Base-by-base conservation (phyloP, 2,797 vertebrate species). In the Lateolabrax maculatus region DNA sequence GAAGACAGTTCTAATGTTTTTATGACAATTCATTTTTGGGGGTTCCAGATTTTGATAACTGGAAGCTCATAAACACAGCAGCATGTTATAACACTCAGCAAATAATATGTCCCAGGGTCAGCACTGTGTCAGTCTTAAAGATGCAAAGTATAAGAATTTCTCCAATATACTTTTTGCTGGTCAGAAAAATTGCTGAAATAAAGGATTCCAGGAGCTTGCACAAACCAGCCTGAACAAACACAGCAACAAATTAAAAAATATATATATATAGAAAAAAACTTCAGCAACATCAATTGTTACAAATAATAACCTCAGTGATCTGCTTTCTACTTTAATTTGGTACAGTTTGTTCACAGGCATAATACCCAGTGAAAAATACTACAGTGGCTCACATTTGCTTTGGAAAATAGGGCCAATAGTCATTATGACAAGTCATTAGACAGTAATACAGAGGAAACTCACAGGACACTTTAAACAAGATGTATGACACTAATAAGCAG, bases 371-470 rank as follows among this genome's bases (percentile, higher is more conserved):
- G 19, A 67, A 55, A 60, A 75, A 62, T 39, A 44, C 13, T 51
- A 77, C 71, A 75, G 64, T 51, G 41, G 75, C 71, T 81, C 76
- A 80, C 75, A 81, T 81, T 79, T 87, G 80, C 60, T 10, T 2
- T 44, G 65, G 53, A 77, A 83, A 87, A 80, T 19, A 86, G 43
- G 65, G 72, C 67, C 75, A 82, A 48, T 61, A 80, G 79, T 84
- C 62, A 86, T 88, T 82, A 85, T 84, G 76, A 79, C 75, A 76
- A 85, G 41, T 68, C 74, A 81, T 86, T 81, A 84, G 57, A 84
- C 79, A 87, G 57, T 70, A 34, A 77, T 70, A 52, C 34, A 29
- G 49, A 48, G 52, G 55, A 81, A 75, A 77, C 81, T 83, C 66
- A 66, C 9, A 23, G 31, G 56, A 71, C 65, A 69, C 58, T 71